Conservation (phyloP, 2,113 vertebrate genomes). For the Chaetodon auriga region DNA sequence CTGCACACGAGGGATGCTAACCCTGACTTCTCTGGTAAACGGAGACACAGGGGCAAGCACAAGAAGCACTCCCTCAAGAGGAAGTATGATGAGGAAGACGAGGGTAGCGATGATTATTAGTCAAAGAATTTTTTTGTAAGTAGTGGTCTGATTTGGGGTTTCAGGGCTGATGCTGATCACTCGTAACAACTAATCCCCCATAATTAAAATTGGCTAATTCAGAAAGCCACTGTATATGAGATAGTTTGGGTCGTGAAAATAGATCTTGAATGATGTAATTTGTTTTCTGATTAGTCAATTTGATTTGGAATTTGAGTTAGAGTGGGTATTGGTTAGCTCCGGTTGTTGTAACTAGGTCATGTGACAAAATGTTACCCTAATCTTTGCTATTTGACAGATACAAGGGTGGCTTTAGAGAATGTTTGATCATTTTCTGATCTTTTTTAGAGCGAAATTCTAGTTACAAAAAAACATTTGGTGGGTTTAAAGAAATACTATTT, state of each 20-base stretch:
- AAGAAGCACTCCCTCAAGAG: conserved; percentile 77
- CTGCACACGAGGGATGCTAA: conserved; percentile 68
- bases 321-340: too few relatives aligned
- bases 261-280: not conserved
- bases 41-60: conserved; percentile 71
- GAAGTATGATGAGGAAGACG: conserved; percentile 78
- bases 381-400: not conserved
- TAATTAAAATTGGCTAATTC: not conserved
- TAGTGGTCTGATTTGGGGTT: not conserved
- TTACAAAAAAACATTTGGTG: not conserved
- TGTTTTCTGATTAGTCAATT: conserved; percentile 13
- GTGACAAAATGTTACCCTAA: not conserved
- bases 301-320: not conserved
- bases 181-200: too few relatives aligned
- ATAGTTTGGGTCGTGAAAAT: not conserved
- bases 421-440: not conserved
- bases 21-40: conserved; percentile 70
- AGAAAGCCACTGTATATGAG: not conserved
- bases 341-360: not conserved
- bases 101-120: conserved; percentile 77
- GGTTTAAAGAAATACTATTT: not conserved
- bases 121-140: not conserved
- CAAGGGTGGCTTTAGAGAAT: not conserved
- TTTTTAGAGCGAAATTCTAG: not conserved
- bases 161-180: not conserved